Percentiles rank a stretch among this genome's conserved stretches.
Evolutionary conservation across 92 coral and sea anemone genomes (phyloP).

Genomic region (Desmophyllum pertusum): DNA sequence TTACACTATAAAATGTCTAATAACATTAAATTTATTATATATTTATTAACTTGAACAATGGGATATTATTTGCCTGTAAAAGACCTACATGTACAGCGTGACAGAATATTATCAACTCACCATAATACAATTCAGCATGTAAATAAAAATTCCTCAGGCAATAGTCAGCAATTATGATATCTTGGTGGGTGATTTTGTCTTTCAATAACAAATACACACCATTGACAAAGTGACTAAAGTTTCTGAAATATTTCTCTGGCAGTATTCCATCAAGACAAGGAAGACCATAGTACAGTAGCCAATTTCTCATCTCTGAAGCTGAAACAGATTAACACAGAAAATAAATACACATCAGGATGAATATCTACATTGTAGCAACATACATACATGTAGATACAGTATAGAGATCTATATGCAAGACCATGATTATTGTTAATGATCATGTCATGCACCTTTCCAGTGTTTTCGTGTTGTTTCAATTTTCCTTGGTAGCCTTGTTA

Average conservation of each 20-base stretch:
- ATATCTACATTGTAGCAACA: too few species aligned
- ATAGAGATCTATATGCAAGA: too few species aligned
- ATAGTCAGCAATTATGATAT: conserved; percentile 15
- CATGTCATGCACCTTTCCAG: neutral
- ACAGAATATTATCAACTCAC: too few species aligned
- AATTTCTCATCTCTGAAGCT: conserved; percentile 38
- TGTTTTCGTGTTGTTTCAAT: neutral
- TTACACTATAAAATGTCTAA: too few species aligned
- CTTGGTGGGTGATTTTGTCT: conserved; percentile 12
- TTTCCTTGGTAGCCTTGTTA: conserved; percentile 5
- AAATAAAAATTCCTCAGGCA: conserved; percentile 31
- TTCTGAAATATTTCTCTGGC: conserved; percentile 28
- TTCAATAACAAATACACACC: conserved; percentile 22
- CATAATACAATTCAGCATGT: conserved; percentile 15
- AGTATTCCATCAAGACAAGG: conserved; percentile 31
- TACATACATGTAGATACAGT: too few species aligned
- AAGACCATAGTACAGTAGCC: conserved; percentile 38
- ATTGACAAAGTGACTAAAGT: conserved; percentile 26
- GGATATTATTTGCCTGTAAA: too few species aligned
- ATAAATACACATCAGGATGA: neutral
- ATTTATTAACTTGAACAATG: too few species aligned
- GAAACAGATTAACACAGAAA: neutral
- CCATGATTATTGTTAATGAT: neutral
- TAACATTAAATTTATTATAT: too few species aligned
- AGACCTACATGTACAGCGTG: too few species aligned